Conservation (phyloP, 92 coral and sea anemone species). For the Phymanthus crucifer region DNA sequence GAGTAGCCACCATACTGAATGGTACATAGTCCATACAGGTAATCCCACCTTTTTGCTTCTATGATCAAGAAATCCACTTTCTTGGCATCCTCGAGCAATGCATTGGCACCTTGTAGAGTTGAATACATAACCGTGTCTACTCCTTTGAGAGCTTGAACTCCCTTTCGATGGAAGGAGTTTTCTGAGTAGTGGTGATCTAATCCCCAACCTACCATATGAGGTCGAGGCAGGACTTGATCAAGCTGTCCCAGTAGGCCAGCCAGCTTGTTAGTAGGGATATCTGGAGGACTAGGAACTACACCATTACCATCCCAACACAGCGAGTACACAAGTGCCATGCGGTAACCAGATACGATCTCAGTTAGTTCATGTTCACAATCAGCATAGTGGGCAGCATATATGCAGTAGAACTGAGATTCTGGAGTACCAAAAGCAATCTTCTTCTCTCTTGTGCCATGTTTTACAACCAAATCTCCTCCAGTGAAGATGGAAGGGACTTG, state of each 20-base stretch:
- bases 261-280: not conserved
- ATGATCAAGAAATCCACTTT: slow-evolving; percentile 25
- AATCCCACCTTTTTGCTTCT: slow-evolving; percentile 2
- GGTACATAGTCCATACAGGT: slow-evolving; percentile 18
- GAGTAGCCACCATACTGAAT: not conserved
- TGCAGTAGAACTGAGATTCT: slow-evolving; percentile 28
- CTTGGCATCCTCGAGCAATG: slow-evolving; percentile 16
- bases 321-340: slow-evolving; percentile 46
- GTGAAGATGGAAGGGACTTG: slow-evolving; percentile 42
- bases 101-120: slow-evolving; percentile 33
- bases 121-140: slow-evolving; percentile 24
- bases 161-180: slow-evolving; percentile 16
- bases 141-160: slow-evolving; percentile 40
- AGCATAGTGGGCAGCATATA: slow-evolving; percentile 44
- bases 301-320: slow-evolving; percentile 43
- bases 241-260: slow-evolving; percentile 9
- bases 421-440: slow-evolving; percentile 18
- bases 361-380: slow-evolving; percentile 53
- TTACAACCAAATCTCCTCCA: slow-evolving; percentile 38
- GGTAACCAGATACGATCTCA: slow-evolving; percentile 39
- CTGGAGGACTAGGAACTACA: slow-evolving; percentile 37
- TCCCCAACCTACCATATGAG: slow-evolving; percentile 17
- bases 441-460: slow-evolving; percentile 34
- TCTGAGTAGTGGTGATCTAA: slow-evolving; percentile 34
- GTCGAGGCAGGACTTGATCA: slow-evolving; percentile 4